phyloP scores from a whole-genome alignment of 2,113 vertebrate genomes.

The Oncorhynchus mykiss region DNA sequence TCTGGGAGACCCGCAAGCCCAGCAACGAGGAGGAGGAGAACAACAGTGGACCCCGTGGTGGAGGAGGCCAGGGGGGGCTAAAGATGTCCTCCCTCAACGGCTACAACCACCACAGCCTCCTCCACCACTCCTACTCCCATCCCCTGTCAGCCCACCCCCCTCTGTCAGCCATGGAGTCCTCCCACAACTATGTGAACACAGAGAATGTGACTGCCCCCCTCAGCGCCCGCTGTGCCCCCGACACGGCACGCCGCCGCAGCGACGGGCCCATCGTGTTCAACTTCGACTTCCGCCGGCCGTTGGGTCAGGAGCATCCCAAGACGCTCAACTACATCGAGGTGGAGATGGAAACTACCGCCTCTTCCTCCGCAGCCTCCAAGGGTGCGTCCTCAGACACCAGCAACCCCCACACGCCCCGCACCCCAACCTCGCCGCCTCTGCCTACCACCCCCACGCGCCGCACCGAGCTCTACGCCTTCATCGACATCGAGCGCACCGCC shows the following conservation, averaged over 20 bases:
- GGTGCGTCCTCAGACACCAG: conserved; percentile 85
- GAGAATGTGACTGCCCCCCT: conserved; percentile 93
- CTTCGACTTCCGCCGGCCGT: conserved; percentile 90
- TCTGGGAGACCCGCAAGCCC: conserved; percentile 90
- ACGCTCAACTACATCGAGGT: conserved; percentile 97
- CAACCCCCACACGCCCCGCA: conserved; percentile 94
- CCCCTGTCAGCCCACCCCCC: conserved; percentile 22
- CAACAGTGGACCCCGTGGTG: neutral
- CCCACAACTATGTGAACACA: conserved; percentile 97
- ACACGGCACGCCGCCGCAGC: conserved; percentile 80
- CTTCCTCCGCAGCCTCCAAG: conserved; percentile 38
- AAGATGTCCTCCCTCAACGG: conserved; percentile 90
- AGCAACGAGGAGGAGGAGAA: conserved; percentile 84
- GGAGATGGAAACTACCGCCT: conserved; percentile 81
- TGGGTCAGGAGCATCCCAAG: conserved; percentile 75
- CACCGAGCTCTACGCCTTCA: conserved; percentile 86
- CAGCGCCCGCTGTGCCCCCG: conserved; percentile 85
- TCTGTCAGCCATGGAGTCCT: conserved; percentile 76
- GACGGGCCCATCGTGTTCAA: conserved; percentile 89
- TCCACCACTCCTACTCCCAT: conserved; percentile 58
- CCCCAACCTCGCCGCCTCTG: conserved; percentile 90
- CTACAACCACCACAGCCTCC: conserved; percentile 72
- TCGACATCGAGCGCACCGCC: conserved; percentile 94
- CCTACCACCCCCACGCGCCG: conserved; percentile 88
- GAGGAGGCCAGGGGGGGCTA: conserved; percentile 71